A percentile compares a stretch with the other conserved stretches of the same genome.
Conservation (phyloP, 2,888 invertebrate species). For the Campoplex nolae region DNA sequence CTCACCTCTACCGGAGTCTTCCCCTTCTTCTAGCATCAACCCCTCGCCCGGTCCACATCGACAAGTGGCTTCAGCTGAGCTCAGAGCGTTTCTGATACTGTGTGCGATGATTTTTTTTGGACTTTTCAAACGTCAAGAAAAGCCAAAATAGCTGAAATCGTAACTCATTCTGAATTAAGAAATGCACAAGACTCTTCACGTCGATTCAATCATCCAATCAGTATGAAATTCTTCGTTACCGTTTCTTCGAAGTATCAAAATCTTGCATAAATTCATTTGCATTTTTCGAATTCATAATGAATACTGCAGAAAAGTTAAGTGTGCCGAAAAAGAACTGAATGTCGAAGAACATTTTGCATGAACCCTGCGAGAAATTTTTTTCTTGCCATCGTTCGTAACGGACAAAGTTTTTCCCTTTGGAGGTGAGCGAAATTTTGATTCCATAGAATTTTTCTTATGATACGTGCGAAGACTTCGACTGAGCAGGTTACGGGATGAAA, state of each 20-base stretch:
- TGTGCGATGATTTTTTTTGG: not conserved
- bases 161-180: not conserved
- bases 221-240: not conserved
- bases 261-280: not conserved
- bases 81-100: constrained; percentile 44
- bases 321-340: not conserved
- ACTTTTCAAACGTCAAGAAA: not conserved
- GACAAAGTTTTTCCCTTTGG: not conserved
- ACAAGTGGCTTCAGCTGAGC: constrained; percentile 49
- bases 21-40: constrained; percentile 58
- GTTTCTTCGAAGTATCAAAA: not conserved
- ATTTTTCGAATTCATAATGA: not conserved
- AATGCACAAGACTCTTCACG: not conserved
- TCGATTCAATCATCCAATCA: not conserved
- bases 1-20: constrained; percentile 74
- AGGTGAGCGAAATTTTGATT: constrained; percentile 1
- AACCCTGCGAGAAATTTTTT: not conserved
- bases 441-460: constrained; percentile 11
- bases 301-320: not conserved
- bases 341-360: not conserved
- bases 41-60: constrained; percentile 59
- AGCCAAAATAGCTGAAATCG: not conserved
- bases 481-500: not conserved
- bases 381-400: not conserved
- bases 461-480: constrained; percentile 18